phyloP scores from a whole-genome alignment of 2,797 vertebrate genomes.

The Prionace glauca region DNA sequence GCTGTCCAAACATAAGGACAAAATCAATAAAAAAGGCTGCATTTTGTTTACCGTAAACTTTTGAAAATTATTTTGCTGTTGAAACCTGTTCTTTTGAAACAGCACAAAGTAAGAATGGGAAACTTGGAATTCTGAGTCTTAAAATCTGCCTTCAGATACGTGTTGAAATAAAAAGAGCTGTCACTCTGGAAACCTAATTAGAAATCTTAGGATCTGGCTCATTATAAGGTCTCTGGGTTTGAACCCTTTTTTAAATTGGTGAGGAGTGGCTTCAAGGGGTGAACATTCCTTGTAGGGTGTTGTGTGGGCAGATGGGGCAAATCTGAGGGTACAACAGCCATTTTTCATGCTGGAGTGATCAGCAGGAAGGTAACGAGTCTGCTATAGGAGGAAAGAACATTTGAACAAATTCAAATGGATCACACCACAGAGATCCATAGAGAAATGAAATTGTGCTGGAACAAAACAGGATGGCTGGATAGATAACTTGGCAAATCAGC shows the following conservation, averaged over 20 bases:
- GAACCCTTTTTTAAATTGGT: neutral
- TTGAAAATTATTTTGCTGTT: neutral
- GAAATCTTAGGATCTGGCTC: neutral
- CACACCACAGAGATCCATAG: neutral
- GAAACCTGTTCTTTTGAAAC: neutral
- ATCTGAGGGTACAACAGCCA: neutral
- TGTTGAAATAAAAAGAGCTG: no score
- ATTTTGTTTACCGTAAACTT: neutral
- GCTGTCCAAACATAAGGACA: neutral
- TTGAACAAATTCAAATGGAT: neutral
- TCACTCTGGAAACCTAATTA: neutral
- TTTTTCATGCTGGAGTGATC: neutral
- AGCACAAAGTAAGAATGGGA: neutral
- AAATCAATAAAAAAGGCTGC: neutral
- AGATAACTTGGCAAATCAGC: no score
- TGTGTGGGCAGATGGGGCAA: neutral
- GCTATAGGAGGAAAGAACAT: neutral
- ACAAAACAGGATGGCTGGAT: neutral
- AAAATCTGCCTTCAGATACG: neutral
- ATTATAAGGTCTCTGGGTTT: neutral
- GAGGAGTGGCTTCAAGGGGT: no score
- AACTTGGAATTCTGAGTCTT: neutral
- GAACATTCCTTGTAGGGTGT: neutral
- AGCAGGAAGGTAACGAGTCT: neutral
- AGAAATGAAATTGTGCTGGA: neutral